Conservation (phyloP, 2,888 invertebrate species). For the Pecten maximus region DNA sequence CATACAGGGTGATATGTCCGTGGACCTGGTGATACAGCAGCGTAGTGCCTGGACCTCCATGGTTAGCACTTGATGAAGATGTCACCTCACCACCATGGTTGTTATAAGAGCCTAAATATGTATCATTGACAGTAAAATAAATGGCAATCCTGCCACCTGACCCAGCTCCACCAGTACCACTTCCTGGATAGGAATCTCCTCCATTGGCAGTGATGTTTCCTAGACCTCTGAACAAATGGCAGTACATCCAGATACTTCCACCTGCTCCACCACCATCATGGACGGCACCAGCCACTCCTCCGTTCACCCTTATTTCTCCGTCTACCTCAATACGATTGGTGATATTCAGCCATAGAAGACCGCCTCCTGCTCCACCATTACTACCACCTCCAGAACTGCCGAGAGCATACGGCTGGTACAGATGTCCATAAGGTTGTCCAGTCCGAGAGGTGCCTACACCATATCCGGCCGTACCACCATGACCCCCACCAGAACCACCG, state of each 20-base stretch:
- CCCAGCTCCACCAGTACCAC: conserved; percentile 68
- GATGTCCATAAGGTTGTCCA: conserved; percentile 73
- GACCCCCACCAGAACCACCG: conserved; percentile 73
- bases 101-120: conserved; percentile 70
- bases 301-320: conserved; percentile 68
- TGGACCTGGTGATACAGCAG: conserved; percentile 69
- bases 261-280: conserved; percentile 73
- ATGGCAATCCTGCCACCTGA: conserved; percentile 73
- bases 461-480: conserved; percentile 73
- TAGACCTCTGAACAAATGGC: conserved; percentile 65
- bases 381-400: conserved; percentile 70
- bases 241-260: conserved; percentile 68
- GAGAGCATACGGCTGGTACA: conserved; percentile 66
- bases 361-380: conserved; percentile 69
- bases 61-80: conserved; percentile 55
- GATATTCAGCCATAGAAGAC: conserved; percentile 64
- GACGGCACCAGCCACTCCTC: conserved; percentile 60
- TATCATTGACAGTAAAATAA: conserved; percentile 69
- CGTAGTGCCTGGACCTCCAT: conserved; percentile 74
- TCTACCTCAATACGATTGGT: conserved; percentile 66
- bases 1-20: conserved; percentile 69
- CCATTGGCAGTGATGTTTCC: conserved; percentile 72
- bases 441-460: conserved; percentile 64
- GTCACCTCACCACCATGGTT: conserved; percentile 67
- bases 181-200: conserved; percentile 57